These are phyloP conservation scores for Camponotus vicinus DNA, from an alignment of 1,140 invertebrate genomes.

Conservation along the genomic window DNA sequence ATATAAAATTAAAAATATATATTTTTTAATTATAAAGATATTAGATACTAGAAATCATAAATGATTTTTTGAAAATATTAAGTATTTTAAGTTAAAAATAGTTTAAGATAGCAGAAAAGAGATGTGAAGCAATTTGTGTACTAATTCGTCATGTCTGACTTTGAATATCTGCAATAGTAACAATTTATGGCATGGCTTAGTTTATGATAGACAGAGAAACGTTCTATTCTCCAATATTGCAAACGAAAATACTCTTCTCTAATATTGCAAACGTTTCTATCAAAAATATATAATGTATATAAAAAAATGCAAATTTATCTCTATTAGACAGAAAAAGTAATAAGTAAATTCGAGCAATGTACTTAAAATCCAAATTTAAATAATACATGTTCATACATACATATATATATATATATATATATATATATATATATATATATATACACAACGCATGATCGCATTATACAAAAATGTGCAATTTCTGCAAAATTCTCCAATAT, in stretches of 20 bases:
- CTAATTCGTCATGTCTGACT: background rate
- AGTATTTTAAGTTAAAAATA: slow-evolving; percentile 4
- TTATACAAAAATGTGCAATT: background rate
- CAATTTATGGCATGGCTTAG: slow-evolving; percentile 5
- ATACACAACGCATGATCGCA: background rate
- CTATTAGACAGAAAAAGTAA: background rate
- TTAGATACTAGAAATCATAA: background rate
- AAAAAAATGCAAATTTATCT: background rate
- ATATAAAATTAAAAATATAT: background rate
- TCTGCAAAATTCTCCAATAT: background rate
- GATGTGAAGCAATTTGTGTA: slow-evolving; percentile 1
- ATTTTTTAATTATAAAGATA: background rate
- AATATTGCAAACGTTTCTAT: background rate
- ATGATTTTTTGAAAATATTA: background rate
- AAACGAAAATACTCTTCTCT: background rate
- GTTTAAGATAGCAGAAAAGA: background rate
- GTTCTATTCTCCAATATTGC: background rate
- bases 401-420: too few species aligned
- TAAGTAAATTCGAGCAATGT: background rate
- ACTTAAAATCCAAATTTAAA: background rate
- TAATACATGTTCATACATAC: background rate
- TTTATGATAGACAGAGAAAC: background rate
- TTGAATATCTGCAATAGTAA: background rate
- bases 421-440: too few species aligned
- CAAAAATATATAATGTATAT: background rate